Percentiles rank a stretch among this genome's conserved stretches.
Conservation (phyloP, 1,140 invertebrate species). For the Tribolium madens region DNA sequence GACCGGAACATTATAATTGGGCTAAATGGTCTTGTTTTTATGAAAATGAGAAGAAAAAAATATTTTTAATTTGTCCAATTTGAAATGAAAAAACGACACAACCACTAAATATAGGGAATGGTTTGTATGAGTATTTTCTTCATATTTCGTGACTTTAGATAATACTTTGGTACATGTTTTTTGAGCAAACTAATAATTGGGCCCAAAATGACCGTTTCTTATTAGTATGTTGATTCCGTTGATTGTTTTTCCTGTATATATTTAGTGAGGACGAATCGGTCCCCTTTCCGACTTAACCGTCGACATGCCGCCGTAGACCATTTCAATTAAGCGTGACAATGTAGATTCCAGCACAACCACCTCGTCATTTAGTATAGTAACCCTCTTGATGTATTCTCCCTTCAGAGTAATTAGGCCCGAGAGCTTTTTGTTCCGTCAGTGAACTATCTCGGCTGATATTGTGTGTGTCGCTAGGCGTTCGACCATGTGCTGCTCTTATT, state of each 20-base stretch:
- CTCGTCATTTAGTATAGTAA: slow-evolving; percentile 30
- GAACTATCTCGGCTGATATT: slow-evolving; percentile 35
- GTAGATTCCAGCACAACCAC: slow-evolving; percentile 23
- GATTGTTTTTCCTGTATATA: slow-evolving; percentile 17
- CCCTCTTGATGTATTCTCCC: slow-evolving; percentile 21
- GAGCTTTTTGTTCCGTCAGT: slow-evolving; percentile 31
- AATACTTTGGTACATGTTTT: no score
- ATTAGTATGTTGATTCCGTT: slow-evolving; percentile 19
- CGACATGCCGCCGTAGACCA: slow-evolving; percentile 2
- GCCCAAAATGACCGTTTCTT: not conserved
- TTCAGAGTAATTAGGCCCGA: slow-evolving; percentile 40
- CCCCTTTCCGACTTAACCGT: not conserved
- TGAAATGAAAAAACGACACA: no score
- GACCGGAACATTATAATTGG: no score
- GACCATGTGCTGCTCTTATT: slow-evolving; percentile 44
- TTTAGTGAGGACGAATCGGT: not conserved
- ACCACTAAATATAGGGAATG: no score
- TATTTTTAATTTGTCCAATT: no score
- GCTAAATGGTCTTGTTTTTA: no score
- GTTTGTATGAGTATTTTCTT: no score
- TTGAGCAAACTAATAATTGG: no score
- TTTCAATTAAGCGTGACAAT: slow-evolving; percentile 36
- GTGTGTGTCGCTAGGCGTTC: not conserved
- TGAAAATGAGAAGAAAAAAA: no score
- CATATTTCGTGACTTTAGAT: no score